A percentile compares a stretch with the other conserved stretches of the same genome.
Conservation (phyloP, 2,113 vertebrate genomes). For the Smithornis capensis region DNA sequence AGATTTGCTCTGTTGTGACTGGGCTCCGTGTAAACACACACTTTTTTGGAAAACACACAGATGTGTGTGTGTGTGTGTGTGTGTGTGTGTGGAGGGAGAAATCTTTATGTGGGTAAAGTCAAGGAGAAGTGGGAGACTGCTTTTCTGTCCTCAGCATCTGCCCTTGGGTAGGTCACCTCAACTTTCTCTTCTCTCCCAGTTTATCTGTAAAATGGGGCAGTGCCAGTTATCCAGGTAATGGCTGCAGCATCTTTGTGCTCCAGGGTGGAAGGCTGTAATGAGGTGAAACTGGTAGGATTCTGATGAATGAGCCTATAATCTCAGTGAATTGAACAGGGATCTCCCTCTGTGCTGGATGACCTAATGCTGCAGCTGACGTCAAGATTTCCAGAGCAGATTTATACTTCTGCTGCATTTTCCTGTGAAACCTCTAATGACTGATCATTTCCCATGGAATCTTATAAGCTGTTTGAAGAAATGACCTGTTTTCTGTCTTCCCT, state of each 20-base stretch:
- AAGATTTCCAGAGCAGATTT: neutral
- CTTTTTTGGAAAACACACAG: neutral
- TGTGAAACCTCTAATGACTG: neutral
- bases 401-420: neutral
- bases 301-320: neutral
- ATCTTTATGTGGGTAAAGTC: neutral
- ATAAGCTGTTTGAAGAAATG: neutral
- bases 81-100: neutral
- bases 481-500: neutral
- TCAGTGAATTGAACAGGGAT: neutral
- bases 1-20: slow-evolving; percentile 33
- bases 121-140: too few relatives aligned
- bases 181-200: neutral
- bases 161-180: neutral
- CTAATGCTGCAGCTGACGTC: slow-evolving; percentile 24
- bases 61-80: neutral
- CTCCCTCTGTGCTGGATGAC: slow-evolving; percentile 29
- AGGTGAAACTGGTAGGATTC: neutral
- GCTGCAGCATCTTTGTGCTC: neutral
- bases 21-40: neutral
- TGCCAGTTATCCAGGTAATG: neutral
- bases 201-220: neutral
- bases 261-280: neutral
- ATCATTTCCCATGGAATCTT: neutral
- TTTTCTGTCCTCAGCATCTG: neutral